Conservation (phyloP, 2,888 invertebrate genomes). For the Cheilosia vernalis region DNA sequence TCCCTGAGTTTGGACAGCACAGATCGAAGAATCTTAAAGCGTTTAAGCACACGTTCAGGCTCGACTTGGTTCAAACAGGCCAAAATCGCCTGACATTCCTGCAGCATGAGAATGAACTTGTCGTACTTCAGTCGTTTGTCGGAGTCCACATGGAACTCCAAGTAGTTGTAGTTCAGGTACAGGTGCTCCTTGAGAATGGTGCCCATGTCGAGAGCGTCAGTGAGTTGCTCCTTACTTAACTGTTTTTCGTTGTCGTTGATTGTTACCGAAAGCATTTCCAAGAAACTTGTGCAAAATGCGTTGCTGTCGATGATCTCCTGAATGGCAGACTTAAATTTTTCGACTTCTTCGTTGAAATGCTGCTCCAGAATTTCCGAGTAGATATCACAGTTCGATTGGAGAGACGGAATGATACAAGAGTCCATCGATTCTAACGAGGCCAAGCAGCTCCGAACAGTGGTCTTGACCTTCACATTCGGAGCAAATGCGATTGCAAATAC, state of each 20-base stretch:
- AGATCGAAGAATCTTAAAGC: slow-evolving; percentile 81
- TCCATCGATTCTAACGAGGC: slow-evolving; percentile 82
- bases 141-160: slow-evolving; percentile 68
- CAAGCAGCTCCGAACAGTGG: slow-evolving; percentile 80
- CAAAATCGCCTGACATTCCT: slow-evolving; percentile 81
- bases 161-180: slow-evolving; percentile 77
- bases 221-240: slow-evolving; percentile 77
- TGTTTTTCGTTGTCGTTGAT: slow-evolving; percentile 76
- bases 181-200: slow-evolving; percentile 80
- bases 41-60: slow-evolving; percentile 79
- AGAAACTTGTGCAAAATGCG: slow-evolving; percentile 79
- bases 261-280: slow-evolving; percentile 78
- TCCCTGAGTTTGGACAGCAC: slow-evolving; percentile 79
- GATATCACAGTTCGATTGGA: slow-evolving; percentile 78
- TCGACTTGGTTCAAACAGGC: slow-evolving; percentile 80
- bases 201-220: slow-evolving; percentile 79
- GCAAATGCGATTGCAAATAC: slow-evolving; percentile 81
- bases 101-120: slow-evolving; percentile 79
- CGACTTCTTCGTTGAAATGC: slow-evolving; percentile 81
- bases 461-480: slow-evolving; percentile 80
- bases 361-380: slow-evolving; percentile 81
- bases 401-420: slow-evolving; percentile 81
- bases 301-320: slow-evolving; percentile 81
- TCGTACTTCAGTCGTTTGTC: slow-evolving; percentile 77
- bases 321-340: slow-evolving; percentile 79